A percentile compares a stretch with the other conserved stretches of the same genome.
Evolutionary conservation across 2,797 vertebrate genomes (phyloP).

Genomic region (Philypnodon macrostomus): DNA sequence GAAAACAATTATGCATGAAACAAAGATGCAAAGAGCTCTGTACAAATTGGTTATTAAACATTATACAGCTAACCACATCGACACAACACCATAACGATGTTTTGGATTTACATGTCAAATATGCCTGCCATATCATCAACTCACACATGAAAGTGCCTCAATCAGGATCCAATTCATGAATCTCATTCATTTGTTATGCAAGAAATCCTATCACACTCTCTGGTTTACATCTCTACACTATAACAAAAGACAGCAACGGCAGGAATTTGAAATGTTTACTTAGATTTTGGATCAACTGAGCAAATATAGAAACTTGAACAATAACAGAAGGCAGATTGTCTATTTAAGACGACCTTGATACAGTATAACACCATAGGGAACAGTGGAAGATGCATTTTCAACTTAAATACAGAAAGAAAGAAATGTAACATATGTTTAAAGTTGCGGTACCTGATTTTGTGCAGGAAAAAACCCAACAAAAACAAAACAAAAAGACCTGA

Average conservation of each 20-base stretch:
- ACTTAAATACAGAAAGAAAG: too few relatives aligned
- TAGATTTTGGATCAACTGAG: neutral
- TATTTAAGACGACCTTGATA: neutral
- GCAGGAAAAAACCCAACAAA: too few relatives aligned
- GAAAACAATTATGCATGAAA: conserved; percentile 15
- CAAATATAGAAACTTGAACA: neutral
- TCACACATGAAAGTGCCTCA: conserved; percentile 41
- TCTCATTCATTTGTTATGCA: conserved; percentile 36
- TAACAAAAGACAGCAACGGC: conserved; percentile 7
- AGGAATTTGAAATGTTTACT: conserved; percentile 1
- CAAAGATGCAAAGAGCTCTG: conserved; percentile 13
- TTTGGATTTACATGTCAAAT: conserved; percentile 34
- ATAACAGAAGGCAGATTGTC: neutral
- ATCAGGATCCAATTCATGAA: conserved; percentile 44
- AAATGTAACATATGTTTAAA: too few relatives aligned
- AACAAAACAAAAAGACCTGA: too few relatives aligned
- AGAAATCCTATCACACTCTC: conserved; percentile 24
- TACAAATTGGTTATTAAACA: conserved; percentile 30
- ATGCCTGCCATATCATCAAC: conserved; percentile 22
- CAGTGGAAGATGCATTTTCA: too few relatives aligned
- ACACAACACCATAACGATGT: conserved; percentile 32
- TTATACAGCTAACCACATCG: conserved; percentile 31
- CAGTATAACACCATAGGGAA: neutral
- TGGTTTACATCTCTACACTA: conserved; percentile 10
- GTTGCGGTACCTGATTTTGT: too few relatives aligned